These are phyloP conservation scores for Diabrotica balteata DNA, from an alignment of 2,888 invertebrate species.

Conservation along the genomic window DNA sequence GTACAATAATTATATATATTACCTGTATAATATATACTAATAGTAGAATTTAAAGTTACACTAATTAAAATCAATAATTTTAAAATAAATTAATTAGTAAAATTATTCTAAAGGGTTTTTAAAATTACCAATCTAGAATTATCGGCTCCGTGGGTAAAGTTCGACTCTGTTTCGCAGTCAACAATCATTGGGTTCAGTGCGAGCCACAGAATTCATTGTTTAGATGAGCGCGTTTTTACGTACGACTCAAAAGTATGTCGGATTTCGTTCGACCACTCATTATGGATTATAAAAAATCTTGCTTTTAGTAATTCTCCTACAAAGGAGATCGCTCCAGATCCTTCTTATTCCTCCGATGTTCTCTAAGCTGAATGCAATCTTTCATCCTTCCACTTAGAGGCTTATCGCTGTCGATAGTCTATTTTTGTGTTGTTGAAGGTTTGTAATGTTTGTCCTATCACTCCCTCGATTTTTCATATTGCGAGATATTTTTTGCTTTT, in stretches of 20 bases:
- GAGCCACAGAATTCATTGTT: constrained; percentile 48
- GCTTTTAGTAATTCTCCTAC: constrained; percentile 43
- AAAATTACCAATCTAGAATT: too few species aligned
- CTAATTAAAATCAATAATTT: too few species aligned
- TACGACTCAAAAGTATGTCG: constrained; percentile 40
- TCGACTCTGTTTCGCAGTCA: constrained; percentile 35
- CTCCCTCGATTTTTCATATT: constrained; percentile 2
- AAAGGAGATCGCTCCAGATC: constrained; percentile 39
- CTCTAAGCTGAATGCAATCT: constrained; percentile 25
- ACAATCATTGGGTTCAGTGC: constrained; percentile 44
- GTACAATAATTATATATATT: too few species aligned
- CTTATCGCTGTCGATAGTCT: constrained; percentile 15
- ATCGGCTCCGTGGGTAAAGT: not conserved
- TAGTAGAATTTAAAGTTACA: too few species aligned
- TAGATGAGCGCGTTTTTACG: constrained; percentile 50
- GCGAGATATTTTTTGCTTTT: too few species aligned
- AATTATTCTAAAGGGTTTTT: not conserved
- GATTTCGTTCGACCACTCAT: constrained; percentile 49
- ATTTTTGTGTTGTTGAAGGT: constrained; percentile 9
- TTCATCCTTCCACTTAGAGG: constrained; percentile 18
- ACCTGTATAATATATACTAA: too few species aligned
- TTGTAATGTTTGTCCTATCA: constrained; percentile 3
- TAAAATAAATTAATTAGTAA: too few species aligned
- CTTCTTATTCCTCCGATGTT: constrained; percentile 30
- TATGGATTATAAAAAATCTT: constrained; percentile 48